Base-by-base conservation (phyloP, 2,113 vertebrate species). In the Myiopsitta monachus region DNA sequence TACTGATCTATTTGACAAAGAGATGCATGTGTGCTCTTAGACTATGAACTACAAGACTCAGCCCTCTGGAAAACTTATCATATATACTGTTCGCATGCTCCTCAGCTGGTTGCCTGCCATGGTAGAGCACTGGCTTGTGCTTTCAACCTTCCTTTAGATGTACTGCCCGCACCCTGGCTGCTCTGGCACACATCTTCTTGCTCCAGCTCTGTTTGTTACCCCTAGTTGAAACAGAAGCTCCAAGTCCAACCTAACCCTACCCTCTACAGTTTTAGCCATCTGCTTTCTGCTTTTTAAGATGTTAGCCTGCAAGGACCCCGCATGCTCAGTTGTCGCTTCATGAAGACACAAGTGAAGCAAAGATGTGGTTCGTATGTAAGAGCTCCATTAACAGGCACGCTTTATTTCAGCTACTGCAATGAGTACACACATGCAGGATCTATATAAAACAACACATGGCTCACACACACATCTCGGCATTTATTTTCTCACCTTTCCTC, bases 1-100 rank as follows among this genome's bases (percentile, higher is more conserved):
- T 92, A 93, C 79, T 83, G 74, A 94, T 89, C 64, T 89, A 39
- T 95, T 86, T 94, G 92, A 92, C 55, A 93, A 93, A 55, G 67
- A 93, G 93, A 39, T 83, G 61, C 70, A 96, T 38, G 76, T 78
- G 79, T 57, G 51, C 9, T 26, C 33, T 38, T 66, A 82, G 80
- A 92, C 59, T 12, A 2, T 36, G 72, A 96, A 96, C 90, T 85
- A 74, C 86, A 85, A 87, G 83, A 91, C 49, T 51, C 41, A 94
- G 69, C 46, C 19, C 19, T n/a, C 82, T 92, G 64, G 49, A 79
- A 91, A 52, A 83, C 21, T 85, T 36, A 62, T 2, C 39, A 36
- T 10, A 39, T 30, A 57, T 36, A 79, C 49, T 6, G 49, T 7
- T 54, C 9, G 16, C n/a, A 74, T 7, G 17, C 30, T 69, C 57